Evolutionary conservation across 1,140 invertebrate genomes (phyloP).

Genomic region (Dysdera silvatica): DNA sequence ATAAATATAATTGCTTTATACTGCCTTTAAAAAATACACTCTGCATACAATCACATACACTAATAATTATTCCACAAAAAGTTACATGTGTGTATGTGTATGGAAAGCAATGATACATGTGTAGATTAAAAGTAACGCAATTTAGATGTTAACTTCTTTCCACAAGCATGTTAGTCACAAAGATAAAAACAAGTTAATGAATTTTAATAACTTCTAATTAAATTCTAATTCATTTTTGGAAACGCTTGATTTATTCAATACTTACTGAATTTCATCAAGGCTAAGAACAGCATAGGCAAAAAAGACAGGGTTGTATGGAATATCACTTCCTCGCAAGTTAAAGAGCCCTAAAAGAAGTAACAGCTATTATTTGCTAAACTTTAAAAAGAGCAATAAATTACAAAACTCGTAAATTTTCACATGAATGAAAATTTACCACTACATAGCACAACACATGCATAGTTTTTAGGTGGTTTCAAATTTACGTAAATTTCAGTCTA

Average conservation of each 20-base stretch:
- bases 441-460: not conserved
- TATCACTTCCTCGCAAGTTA: slow-evolving; percentile 90
- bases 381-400: not conserved
- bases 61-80: too few relatives aligned
- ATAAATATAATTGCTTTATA: too few relatives aligned
- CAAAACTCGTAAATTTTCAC: too few relatives aligned
- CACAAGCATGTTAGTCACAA: not conserved
- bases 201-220: not conserved
- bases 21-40: too few relatives aligned
- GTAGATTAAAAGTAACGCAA: too few relatives aligned
- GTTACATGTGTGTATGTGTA: too few relatives aligned
- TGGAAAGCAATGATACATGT: too few relatives aligned
- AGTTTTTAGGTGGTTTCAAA: too few relatives aligned
- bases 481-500: too few relatives aligned
- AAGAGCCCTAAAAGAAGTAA: slow-evolving; percentile 59
- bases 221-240: not conserved
- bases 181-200: not conserved
- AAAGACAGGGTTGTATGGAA: slow-evolving; percentile 94
- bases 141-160: not conserved
- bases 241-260: slow-evolving; percentile 13
- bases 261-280: slow-evolving; percentile 50
- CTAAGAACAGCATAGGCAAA: slow-evolving; percentile 80
- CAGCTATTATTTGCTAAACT: not conserved
- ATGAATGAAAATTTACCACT: too few relatives aligned
- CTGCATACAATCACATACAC: too few relatives aligned